Conservation (phyloP, 2,113 vertebrate genomes). For the Coryphaenoides rupestris region DNA sequence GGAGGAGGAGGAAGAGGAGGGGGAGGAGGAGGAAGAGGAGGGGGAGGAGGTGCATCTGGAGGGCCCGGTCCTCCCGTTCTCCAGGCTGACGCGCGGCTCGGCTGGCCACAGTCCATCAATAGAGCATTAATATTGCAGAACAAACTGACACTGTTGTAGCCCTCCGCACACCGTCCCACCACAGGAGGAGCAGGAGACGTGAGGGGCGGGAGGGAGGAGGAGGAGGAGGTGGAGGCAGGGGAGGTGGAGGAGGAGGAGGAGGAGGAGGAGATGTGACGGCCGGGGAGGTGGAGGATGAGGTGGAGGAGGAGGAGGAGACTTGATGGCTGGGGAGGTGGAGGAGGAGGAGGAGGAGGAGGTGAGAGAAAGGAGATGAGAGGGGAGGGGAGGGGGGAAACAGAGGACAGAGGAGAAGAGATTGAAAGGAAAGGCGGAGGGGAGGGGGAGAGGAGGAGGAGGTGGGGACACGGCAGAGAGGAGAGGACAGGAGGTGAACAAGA, state of each 20-base stretch:
- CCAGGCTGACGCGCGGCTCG: constrained; percentile 62
- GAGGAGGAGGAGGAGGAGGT: neutral
- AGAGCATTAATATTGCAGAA: constrained; percentile 73
- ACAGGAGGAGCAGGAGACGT: constrained; percentile 13
- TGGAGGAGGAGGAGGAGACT: neutral
- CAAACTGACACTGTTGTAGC: constrained; percentile 50
- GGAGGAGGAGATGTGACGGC: neutral
- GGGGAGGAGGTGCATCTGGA: constrained; percentile 52
- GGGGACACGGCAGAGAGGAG: too few relatives aligned
- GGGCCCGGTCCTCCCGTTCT: constrained; percentile 54
- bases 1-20: constrained; percentile 47
- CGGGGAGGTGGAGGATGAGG: neutral
- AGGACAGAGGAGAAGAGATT: neutral
- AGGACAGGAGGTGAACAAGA: neutral
- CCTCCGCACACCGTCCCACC: constrained; percentile 43
- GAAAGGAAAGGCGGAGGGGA: too few relatives aligned
- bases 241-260: neutral
- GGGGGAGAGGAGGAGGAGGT: neutral
- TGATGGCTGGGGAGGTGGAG: neutral
- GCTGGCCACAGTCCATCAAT: constrained; percentile 70
- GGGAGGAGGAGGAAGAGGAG: constrained; percentile 65
- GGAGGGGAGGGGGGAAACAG: neutral
- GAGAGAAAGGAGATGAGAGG: constrained; percentile 1
- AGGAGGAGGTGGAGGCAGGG: neutral
- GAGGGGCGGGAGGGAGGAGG: neutral